phyloP scores from a whole-genome alignment of 2,797 vertebrate species.

The Potorous gilbertii region DNA sequence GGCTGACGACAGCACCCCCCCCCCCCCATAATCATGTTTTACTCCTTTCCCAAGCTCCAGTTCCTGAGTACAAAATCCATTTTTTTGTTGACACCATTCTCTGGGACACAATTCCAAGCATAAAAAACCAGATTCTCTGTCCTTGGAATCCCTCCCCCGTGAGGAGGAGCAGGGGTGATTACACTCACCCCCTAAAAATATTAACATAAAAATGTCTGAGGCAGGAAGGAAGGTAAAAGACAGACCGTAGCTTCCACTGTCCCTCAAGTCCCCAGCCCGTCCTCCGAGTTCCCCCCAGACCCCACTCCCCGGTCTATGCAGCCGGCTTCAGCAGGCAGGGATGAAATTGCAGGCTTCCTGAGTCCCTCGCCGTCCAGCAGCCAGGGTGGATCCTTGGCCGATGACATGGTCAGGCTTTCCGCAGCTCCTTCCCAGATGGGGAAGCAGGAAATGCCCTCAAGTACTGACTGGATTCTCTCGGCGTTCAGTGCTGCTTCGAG shows the following conservation, averaged over 20 bases:
- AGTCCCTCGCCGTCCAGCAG: background rate
- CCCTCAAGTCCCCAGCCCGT: background rate
- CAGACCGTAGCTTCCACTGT: background rate
- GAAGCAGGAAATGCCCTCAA: background rate
- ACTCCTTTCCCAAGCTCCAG: accelerated
- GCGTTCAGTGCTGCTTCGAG: background rate
- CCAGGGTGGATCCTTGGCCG: background rate
- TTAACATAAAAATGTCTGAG: background rate
- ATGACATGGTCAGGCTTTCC: background rate
- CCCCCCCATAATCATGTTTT: background rate
- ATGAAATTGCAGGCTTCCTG: background rate
- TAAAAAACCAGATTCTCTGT: background rate
- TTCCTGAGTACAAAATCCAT: background rate
- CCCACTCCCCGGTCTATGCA: background rate
- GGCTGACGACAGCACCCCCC: too few species aligned
- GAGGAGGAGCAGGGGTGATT: background rate
- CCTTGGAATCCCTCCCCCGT: background rate
- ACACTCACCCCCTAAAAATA: too few species aligned
- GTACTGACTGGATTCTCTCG: background rate
- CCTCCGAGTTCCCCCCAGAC: too few species aligned
- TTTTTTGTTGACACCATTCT: background rate
- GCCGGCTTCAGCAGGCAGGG: background rate
- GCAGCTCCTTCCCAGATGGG: background rate
- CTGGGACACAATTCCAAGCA: background rate
- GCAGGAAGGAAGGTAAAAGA: background rate